A percentile compares a stretch with the other conserved stretches of the same genome.
Evolutionary conservation across 2,113 vertebrate genomes (phyloP).

Genomic region (Sebastes fasciatus): DNA sequence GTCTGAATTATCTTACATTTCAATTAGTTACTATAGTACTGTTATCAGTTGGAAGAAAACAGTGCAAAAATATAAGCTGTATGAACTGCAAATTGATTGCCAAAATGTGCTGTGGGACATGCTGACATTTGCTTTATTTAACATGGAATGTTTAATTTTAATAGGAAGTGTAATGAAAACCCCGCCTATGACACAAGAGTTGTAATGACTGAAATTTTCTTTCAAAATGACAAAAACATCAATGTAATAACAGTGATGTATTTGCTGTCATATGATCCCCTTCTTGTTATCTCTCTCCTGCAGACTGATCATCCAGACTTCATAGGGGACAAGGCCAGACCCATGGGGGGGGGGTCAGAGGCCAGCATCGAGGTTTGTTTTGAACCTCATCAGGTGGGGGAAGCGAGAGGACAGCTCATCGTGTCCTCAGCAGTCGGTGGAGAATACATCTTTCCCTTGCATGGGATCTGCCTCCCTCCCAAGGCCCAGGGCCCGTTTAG

Average conservation of each 20-base stretch:
- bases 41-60: too few species aligned
- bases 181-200: too few species aligned
- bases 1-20: too few species aligned
- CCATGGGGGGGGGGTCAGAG: conserved; percentile 80
- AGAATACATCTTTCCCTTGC: conserved; percentile 87
- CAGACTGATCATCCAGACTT: conserved; percentile 87
- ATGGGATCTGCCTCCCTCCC: conserved; percentile 83
- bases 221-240: background rate
- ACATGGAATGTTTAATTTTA: too few species aligned
- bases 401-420: conserved; percentile 81
- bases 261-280: background rate
- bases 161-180: too few species aligned
- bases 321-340: conserved; percentile 82
- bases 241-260: background rate
- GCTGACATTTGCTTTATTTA: too few species aligned
- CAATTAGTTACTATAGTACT: too few species aligned
- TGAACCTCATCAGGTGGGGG: conserved; percentile 88
- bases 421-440: conserved; percentile 81
- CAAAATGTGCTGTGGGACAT: too few species aligned
- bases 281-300: conserved; percentile 4
- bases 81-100: too few species aligned
- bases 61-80: too few species aligned
- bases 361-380: conserved; percentile 86
- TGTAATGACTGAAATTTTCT: background rate
- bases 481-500: conserved; percentile 88